phyloP scores from a whole-genome alignment of 2,888 invertebrate genomes.

The Chymomyza caudatula region DNA sequence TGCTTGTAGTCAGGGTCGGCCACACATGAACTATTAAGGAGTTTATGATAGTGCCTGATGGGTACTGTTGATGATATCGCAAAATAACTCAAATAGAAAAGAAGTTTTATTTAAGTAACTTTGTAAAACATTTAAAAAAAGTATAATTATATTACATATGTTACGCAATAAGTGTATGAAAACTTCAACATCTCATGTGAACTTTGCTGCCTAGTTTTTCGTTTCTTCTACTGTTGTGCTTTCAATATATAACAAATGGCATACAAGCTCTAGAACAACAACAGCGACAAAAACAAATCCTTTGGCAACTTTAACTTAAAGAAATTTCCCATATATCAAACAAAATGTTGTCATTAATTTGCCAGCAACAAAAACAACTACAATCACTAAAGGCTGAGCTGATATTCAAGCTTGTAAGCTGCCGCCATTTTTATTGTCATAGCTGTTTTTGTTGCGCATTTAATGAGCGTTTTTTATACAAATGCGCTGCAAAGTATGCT shows the following conservation, averaged over 20 bases:
- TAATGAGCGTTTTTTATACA: background rate
- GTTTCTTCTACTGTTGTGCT: conserved; percentile 6
- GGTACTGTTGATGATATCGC: too few relatives aligned
- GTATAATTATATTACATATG: too few relatives aligned
- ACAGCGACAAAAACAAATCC: conserved; percentile 32
- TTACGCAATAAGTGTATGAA: too few relatives aligned
- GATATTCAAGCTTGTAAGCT: background rate
- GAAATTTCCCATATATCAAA: conserved; percentile 10
- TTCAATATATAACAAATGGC: conserved; percentile 53
- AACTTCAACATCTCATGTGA: too few relatives aligned
- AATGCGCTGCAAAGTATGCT: background rate
- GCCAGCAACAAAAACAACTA: conserved; percentile 21
- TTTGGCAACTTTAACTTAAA: conserved; percentile 6
- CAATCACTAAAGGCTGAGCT: background rate
- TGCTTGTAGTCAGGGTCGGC: too few relatives aligned
- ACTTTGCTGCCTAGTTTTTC: conserved; percentile 30
- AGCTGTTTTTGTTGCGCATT: background rate
- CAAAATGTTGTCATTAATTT: conserved; percentile 59
- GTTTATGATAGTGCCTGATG: too few relatives aligned
- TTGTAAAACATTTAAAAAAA: too few relatives aligned
- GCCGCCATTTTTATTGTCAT: background rate
- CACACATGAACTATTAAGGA: too few relatives aligned
- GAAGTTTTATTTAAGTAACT: too few relatives aligned
- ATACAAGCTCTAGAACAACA: background rate
- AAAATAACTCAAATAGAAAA: too few relatives aligned